These are phyloP conservation scores for Caenorhabditis sp. DNA, from an alignment of 2,888 invertebrate species.

Conservation along the genomic window DNA sequence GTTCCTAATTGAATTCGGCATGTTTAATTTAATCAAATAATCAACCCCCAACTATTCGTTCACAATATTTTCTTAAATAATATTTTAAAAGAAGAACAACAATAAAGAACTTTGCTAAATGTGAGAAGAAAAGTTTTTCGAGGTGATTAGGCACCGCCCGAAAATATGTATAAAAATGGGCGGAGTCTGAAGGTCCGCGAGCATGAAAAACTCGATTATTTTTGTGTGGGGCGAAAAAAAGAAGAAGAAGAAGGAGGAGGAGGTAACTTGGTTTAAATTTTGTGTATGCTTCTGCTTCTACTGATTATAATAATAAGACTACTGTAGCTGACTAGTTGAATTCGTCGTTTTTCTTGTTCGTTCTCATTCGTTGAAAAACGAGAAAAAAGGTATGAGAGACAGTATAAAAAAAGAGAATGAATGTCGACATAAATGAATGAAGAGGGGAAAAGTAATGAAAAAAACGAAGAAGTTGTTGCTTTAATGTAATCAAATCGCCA, in stretches of 20 bases:
- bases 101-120: too few species aligned
- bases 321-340: slow-evolving; percentile 16
- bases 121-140: background rate
- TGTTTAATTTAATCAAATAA: too few species aligned
- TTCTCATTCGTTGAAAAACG: too few species aligned
- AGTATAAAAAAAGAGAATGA: background rate
- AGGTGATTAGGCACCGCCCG: background rate
- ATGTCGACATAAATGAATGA: too few species aligned
- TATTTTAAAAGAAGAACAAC: too few species aligned
- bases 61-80: too few species aligned
- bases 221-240: background rate
- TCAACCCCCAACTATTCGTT: too few species aligned
- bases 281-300: background rate
- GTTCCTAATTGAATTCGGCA: too few species aligned
- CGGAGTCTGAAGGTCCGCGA: background rate
- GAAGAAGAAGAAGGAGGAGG: background rate
- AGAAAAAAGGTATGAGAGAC: background rate
- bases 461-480: background rate
- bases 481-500: slow-evolving; percentile 14
- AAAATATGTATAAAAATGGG: background rate
- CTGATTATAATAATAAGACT: slow-evolving; percentile 32
- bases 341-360: background rate
- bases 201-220: background rate
- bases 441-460: background rate
- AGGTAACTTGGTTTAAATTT: slow-evolving; percentile 2